phyloP scores from a whole-genome alignment of 2,113 vertebrate genomes.

The Rhadina sibilatrix region DNA sequence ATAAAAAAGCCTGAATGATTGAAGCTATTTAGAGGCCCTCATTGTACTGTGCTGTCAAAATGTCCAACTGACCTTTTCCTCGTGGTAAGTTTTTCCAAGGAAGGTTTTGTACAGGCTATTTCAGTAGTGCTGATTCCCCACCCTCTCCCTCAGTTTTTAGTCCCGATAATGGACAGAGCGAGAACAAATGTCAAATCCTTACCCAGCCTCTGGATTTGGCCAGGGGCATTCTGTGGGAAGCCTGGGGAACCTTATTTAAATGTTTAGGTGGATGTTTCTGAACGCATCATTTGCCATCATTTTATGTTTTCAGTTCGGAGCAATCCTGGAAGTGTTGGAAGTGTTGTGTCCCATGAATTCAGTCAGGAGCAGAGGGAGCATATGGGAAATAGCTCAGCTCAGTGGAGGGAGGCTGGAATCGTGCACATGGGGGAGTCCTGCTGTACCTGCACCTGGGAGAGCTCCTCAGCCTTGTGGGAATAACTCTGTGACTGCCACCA shows the following conservation, averaged over 20 bases:
- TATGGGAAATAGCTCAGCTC: accelerated
- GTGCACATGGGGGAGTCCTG: accelerated
- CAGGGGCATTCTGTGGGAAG: not conserved
- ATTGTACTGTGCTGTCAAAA: conserved; percentile 31
- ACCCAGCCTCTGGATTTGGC: not conserved
- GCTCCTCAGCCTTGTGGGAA: not conserved
- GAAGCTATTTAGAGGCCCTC: not conserved
- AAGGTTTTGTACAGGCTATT: not conserved
- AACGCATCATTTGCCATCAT: not conserved
- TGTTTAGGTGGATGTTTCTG: not conserved
- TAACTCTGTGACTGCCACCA: accelerated
- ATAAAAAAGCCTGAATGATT: not conserved
- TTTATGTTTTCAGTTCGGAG: accelerated
- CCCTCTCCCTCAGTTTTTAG: not conserved
- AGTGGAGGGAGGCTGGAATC: not conserved
- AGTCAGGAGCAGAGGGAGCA: not conserved
- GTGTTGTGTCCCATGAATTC: not conserved
- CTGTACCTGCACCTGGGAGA: not conserved
- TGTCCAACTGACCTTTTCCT: conserved; percentile 43
- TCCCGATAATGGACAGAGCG: not conserved
- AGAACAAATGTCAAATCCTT: not conserved
- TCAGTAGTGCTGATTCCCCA: not conserved
- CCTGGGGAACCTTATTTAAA: not conserved
- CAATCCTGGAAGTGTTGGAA: not conserved
- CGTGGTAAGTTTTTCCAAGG: not conserved